Percentiles rank a stretch among this genome's conserved stretches.
These are phyloP conservation scores for Athene cunicularia DNA, from an alignment of 2,113 vertebrate genomes.

Conservation along the genomic window DNA sequence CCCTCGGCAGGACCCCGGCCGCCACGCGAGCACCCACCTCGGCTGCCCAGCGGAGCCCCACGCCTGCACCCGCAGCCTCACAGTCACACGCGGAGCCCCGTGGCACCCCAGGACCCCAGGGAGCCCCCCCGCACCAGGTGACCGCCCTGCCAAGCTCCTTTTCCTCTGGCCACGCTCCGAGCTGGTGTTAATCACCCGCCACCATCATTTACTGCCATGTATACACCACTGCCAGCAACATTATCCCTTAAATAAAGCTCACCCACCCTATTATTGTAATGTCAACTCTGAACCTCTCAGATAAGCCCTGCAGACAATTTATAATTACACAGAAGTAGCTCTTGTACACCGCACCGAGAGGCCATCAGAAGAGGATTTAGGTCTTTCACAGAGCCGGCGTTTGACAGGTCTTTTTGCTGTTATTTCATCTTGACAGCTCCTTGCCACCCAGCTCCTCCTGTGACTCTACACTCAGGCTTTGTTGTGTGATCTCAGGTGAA, in stretches of 20 bases:
- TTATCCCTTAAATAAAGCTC: slow-evolving; percentile 52
- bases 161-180: rapidly evolving
- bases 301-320: slow-evolving; percentile 59
- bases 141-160: not conserved
- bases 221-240: not conserved
- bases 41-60: not conserved
- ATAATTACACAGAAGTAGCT: slow-evolving; percentile 60
- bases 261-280: slow-evolving; percentile 52
- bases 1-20: rapidly evolving
- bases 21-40: rapidly evolving
- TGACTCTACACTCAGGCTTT: not conserved
- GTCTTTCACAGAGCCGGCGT: not conserved
- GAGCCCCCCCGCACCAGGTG: too few relatives aligned
- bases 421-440: slow-evolving; percentile 57
- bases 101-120: not conserved
- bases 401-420: slow-evolving; percentile 48
- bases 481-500: slow-evolving; percentile 75
- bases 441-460: slow-evolving; percentile 70
- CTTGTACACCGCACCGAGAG: not conserved
- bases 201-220: not conserved
- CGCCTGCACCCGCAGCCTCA: not conserved
- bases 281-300: slow-evolving; percentile 16
- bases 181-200: not conserved
- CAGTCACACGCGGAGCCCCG: rapidly evolving
- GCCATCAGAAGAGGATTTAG: slow-evolving; percentile 28